Percentiles rank a stretch among this genome's conserved stretches.
Conservation (phyloP, 2,797 vertebrate species). For the Sebastes paucispinis region DNA sequence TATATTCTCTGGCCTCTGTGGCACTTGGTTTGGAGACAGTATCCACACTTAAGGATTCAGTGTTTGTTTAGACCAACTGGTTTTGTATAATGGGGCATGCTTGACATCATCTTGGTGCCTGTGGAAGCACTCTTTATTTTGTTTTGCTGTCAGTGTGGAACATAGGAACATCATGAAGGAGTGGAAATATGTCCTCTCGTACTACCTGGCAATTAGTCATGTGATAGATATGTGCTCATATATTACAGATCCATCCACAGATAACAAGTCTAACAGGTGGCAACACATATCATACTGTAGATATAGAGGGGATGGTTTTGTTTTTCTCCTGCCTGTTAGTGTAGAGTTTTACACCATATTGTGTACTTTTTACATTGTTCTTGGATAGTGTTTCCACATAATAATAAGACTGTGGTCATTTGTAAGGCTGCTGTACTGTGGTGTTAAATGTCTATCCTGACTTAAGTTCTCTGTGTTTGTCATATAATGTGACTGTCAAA, state of each 20-base stretch:
- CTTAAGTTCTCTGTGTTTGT: not conserved
- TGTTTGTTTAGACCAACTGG: not conserved
- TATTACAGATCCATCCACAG: not conserved
- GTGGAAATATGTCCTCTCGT: not conserved
- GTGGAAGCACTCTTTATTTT: constrained; percentile 2
- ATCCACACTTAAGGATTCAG: not conserved
- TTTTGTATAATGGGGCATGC: not conserved
- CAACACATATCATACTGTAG: not conserved
- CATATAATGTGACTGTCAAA: not conserved
- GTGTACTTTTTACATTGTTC: not conserved
- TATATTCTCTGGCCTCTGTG: not conserved
- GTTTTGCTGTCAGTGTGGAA: constrained; percentile 9
- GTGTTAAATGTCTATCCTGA: not conserved
- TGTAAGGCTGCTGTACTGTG: not conserved
- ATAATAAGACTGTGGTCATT: not conserved
- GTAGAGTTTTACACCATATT: not conserved
- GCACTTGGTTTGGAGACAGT: not conserved
- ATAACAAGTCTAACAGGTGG: constrained; percentile 4
- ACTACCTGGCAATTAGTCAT: constrained; percentile 12
- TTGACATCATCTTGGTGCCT: constrained; percentile 3
- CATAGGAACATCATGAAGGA: constrained; percentile 7
- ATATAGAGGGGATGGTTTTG: not conserved
- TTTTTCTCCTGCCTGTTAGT: not conserved
- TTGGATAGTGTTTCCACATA: not conserved
- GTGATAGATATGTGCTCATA: not conserved